phyloP scores from a whole-genome alignment of 92 coral and sea anemone species.

The Blastomussa wellsi region DNA sequence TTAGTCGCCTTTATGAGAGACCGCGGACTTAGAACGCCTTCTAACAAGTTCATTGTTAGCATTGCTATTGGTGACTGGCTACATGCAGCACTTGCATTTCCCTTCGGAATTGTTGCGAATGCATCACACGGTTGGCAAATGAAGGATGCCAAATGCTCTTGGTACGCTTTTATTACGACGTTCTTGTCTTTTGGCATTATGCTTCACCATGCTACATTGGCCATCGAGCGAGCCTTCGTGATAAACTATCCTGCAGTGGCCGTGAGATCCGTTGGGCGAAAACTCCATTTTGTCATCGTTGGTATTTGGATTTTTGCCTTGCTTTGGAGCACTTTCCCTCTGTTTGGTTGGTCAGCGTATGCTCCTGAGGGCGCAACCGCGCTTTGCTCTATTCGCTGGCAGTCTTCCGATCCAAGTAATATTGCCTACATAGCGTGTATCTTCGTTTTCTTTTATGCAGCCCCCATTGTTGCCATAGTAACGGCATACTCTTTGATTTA shows the following conservation, averaged over 20 bases:
- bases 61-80: conserved; percentile 53
- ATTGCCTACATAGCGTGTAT: conserved; percentile 30
- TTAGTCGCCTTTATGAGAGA: conserved; percentile 24
- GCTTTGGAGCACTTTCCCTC: conserved; percentile 51
- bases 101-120: conserved; percentile 42
- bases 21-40: conserved; percentile 11
- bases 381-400: conserved; percentile 55
- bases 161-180: conserved; percentile 44
- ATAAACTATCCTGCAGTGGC: conserved; percentile 14
- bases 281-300: not conserved
- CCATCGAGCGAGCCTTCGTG: conserved; percentile 33
- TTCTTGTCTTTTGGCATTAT: conserved; percentile 39
- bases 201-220: conserved; percentile 48
- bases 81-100: conserved; percentile 42
- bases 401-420: conserved; percentile 19
- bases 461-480: conserved; percentile 29
- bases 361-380: conserved; percentile 36
- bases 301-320: conserved; percentile 49
- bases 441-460: conserved; percentile 37
- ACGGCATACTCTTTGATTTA: conserved; percentile 37
- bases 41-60: conserved; percentile 44
- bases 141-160: conserved; percentile 1
- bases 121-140: not conserved
- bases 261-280: not conserved
- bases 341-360: conserved; percentile 63